A percentile compares a stretch with the other conserved stretches of the same genome.
Evolutionary conservation across 2,888 invertebrate genomes (phyloP).

Genomic region (Dryocosmus kuriphilus): DNA sequence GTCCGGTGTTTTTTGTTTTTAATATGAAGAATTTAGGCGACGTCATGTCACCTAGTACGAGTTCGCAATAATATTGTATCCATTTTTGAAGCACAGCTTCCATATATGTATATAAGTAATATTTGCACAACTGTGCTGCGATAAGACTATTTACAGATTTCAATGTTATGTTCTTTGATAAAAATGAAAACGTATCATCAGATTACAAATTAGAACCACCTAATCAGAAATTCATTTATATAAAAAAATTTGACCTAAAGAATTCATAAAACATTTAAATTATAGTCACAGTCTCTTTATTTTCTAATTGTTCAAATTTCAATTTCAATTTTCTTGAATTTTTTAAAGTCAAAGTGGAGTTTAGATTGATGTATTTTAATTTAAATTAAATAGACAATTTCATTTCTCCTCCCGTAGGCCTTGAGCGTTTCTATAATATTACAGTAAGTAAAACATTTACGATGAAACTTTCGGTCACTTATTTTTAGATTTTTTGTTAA

Average conservation of each 20-base stretch:
- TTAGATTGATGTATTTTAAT: slow-evolving; percentile 10
- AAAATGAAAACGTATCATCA: not conserved
- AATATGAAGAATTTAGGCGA: slow-evolving; percentile 11
- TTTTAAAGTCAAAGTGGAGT: not conserved
- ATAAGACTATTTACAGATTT: slow-evolving; percentile 18
- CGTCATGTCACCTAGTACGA: slow-evolving; percentile 16
- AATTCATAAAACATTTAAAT: too few species aligned
- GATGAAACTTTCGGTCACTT: not conserved
- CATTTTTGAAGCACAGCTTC: not conserved
- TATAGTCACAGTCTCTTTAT: not conserved
- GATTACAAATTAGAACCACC: not conserved
- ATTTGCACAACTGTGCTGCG: slow-evolving; percentile 12
- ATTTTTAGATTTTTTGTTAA: slow-evolving; percentile 9
- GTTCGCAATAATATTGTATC: not conserved
- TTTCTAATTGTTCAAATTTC: not conserved
- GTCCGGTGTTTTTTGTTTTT: slow-evolving; percentile 43
- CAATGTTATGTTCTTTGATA: not conserved
- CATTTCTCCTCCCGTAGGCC: not conserved
- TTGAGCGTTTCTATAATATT: slow-evolving; percentile 26
- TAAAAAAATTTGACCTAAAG: not conserved
- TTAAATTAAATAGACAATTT: slow-evolving; percentile 10
- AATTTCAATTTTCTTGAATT: not conserved
- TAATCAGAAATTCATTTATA: not conserved
- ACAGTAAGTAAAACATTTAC: not conserved
- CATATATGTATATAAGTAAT: slow-evolving; percentile 41